These are phyloP conservation scores for Acanthosepion lycidas DNA, from an alignment of 2,888 invertebrate genomes.

Conservation along the genomic window DNA sequence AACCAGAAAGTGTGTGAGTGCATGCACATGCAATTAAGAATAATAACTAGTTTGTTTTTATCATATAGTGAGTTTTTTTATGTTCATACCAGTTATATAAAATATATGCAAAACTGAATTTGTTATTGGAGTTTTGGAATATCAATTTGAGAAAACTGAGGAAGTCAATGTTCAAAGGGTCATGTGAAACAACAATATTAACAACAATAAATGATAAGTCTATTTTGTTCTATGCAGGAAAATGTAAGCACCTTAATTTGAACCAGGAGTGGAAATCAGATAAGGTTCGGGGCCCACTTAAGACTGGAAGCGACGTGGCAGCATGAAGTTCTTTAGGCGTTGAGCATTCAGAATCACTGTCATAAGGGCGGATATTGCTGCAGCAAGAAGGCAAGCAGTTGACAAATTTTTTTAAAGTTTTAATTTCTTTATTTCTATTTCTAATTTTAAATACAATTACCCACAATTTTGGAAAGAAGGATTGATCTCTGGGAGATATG, in stretches of 20 bases:
- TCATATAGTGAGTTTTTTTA: no score
- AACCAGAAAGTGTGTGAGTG: no score
- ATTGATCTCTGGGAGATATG: neutral
- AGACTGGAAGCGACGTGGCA: slow-evolving; percentile 36
- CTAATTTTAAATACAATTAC: neutral
- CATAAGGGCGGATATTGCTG: neutral
- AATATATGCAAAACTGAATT: no score
- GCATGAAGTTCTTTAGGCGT: neutral
- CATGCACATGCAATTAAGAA: no score
- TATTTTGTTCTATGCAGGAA: neutral
- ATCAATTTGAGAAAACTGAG: neutral
- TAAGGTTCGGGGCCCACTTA: slow-evolving; percentile 20
- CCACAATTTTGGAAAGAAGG: neutral
- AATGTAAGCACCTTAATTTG: slow-evolving; percentile 39
- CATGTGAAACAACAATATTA: neutral
- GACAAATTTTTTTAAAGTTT: neutral
- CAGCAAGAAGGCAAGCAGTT: neutral
- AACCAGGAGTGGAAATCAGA: slow-evolving; percentile 34
- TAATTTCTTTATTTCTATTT: neutral
- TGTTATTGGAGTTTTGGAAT: no score
- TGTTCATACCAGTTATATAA: no score
- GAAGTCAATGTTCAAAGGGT: neutral
- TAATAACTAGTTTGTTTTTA: no score
- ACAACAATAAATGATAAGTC: neutral
- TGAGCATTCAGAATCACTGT: slow-evolving; percentile 38